phyloP scores from a whole-genome alignment of 2,797 vertebrate genomes.

The Sebastiscus tertius region DNA sequence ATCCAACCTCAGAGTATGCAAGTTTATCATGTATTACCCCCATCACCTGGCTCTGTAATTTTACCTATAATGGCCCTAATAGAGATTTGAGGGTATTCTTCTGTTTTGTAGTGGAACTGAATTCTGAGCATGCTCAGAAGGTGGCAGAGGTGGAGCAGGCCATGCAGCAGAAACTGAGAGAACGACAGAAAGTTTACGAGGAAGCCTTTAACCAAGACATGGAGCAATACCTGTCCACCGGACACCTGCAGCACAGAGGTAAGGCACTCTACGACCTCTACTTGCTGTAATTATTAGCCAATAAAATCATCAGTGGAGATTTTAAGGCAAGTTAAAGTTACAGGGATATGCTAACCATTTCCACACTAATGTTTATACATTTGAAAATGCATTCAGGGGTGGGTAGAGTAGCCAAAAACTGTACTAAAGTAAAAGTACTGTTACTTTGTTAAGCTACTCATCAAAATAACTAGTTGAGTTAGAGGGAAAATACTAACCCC shows the following conservation, averaged over 20 bases:
- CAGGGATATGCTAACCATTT: not conserved
- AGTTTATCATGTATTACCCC: not conserved
- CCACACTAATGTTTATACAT: not conserved
- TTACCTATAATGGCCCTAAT: not conserved
- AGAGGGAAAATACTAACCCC: not conserved
- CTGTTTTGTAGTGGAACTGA: slow-evolving; percentile 85
- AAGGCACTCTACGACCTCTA: not conserved
- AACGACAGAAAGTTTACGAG: slow-evolving; percentile 95
- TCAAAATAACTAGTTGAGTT: not conserved
- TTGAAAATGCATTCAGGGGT: too few relatives aligned
- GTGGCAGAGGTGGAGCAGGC: slow-evolving; percentile 90
- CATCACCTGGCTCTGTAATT: not conserved
- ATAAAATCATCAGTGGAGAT: not conserved
- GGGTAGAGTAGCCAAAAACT: not conserved
- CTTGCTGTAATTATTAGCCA: not conserved
- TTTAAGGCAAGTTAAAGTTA: not conserved
- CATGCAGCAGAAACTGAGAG: slow-evolving; percentile 91
- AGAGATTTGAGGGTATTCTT: not conserved
- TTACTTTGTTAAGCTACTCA: too few relatives aligned
- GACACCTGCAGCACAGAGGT: slow-evolving; percentile 87
- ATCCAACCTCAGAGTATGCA: too few relatives aligned
- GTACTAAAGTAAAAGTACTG: not conserved
- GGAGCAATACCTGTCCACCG: slow-evolving; percentile 94
- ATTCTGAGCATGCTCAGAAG: slow-evolving; percentile 89
- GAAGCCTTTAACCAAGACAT: slow-evolving; percentile 97